Evolutionary conservation across 2,888 invertebrate genomes (phyloP).

Genomic region (Galerucella nymphaeae): DNA sequence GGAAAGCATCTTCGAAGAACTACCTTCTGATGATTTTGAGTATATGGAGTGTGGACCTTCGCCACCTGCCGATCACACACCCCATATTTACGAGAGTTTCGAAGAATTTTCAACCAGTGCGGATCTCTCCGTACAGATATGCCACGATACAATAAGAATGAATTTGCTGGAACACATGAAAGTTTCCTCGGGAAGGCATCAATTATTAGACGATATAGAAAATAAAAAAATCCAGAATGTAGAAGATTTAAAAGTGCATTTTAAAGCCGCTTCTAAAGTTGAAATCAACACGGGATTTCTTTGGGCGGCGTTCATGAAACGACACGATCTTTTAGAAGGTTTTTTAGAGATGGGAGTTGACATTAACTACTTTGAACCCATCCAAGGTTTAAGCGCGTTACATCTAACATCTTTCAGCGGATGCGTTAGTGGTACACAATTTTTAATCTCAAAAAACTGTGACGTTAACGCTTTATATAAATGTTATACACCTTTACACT

Average conservation of each 20-base stretch:
- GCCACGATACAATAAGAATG: slow-evolving; percentile 78
- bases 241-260: slow-evolving; percentile 68
- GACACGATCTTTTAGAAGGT: slow-evolving; percentile 73
- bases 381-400: slow-evolving; percentile 77
- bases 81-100: slow-evolving; percentile 84
- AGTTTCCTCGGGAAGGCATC: slow-evolving; percentile 74
- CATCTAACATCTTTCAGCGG: slow-evolving; percentile 84
- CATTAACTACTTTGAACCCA: slow-evolving; percentile 75
- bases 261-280: slow-evolving; percentile 70
- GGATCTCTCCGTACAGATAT: slow-evolving; percentile 77
- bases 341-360: slow-evolving; percentile 78
- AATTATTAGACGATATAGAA: slow-evolving; percentile 80
- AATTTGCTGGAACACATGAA: slow-evolving; percentile 81
- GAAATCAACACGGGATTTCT: slow-evolving; percentile 79
- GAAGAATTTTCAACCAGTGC: slow-evolving; percentile 72
- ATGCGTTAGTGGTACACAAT: slow-evolving; percentile 77
- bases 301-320: slow-evolving; percentile 80
- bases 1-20: slow-evolving; percentile 71
- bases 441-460: slow-evolving; percentile 75
- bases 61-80: slow-evolving; percentile 83
- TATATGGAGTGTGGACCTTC: slow-evolving; percentile 85
- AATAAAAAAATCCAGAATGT: slow-evolving; percentile 70
- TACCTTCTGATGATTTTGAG: slow-evolving; percentile 77
- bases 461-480: slow-evolving; percentile 77
- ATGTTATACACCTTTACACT: slow-evolving; percentile 86